Evolutionary conservation across 2,888 invertebrate species (phyloP).

Genomic region (Chloroclysta siterata): DNA sequence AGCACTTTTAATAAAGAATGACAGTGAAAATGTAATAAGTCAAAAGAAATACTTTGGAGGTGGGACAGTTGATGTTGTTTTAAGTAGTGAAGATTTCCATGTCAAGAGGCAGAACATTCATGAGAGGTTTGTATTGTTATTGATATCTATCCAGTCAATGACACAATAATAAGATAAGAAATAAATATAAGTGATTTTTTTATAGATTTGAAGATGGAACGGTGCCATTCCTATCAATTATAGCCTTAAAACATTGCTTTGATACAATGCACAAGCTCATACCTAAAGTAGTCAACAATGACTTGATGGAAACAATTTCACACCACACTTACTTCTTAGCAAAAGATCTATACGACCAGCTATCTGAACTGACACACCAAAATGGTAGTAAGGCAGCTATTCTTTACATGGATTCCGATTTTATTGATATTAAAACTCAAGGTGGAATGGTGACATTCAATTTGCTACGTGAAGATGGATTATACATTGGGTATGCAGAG

Average conservation of each 20-base stretch:
- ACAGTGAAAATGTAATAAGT: constrained; percentile 84
- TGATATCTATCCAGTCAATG: neutral
- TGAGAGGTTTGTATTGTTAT: constrained; percentile 86
- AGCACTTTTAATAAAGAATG: constrained; percentile 91
- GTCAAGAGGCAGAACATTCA: constrained; percentile 87
- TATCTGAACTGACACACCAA: constrained; percentile 87
- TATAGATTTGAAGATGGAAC: constrained; percentile 98
- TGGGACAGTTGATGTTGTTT: constrained; percentile 94
- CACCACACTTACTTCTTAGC: constrained; percentile 91
- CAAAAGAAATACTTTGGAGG: constrained; percentile 94
- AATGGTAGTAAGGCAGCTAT: constrained; percentile 89
- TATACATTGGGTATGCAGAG: constrained; percentile 95
- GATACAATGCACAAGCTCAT: constrained; percentile 88
- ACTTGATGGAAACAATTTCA: constrained; percentile 87
- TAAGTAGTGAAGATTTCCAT: constrained; percentile 89
- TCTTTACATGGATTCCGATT: constrained; percentile 90
- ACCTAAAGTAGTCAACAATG: constrained; percentile 75
- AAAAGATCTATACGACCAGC: constrained; percentile 87
- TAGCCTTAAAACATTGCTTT: constrained; percentile 93
- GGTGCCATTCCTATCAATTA: constrained; percentile 92
- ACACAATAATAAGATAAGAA: neutral
- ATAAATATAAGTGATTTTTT: constrained; percentile 36
- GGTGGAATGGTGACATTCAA: constrained; percentile 96
- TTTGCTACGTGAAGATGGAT: constrained; percentile 90
- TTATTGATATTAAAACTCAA: constrained; percentile 86